These are phyloP conservation scores for Leucopsar rothschildi DNA, from an alignment of 2,113 vertebrate species.

Conservation along the genomic window DNA sequence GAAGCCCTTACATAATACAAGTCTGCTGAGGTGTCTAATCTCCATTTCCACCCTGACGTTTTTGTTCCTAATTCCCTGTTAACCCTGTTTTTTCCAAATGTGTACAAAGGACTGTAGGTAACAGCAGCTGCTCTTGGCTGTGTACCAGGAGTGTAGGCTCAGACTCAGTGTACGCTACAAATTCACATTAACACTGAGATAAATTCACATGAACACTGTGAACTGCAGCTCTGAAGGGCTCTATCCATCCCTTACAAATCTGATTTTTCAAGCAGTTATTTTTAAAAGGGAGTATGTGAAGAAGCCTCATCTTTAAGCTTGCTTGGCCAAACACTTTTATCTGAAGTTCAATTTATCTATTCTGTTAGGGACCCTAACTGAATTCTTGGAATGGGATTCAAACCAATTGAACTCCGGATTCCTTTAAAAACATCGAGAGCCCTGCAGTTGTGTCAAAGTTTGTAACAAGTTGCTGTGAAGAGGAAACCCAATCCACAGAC, in stretches of 20 bases:
- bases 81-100: background rate
- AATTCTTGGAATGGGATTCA: background rate
- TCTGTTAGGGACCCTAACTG: background rate
- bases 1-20: background rate
- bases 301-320: background rate
- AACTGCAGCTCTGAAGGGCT: background rate
- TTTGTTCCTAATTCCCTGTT: background rate
- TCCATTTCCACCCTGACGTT: background rate
- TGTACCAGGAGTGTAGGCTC: background rate
- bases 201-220: background rate
- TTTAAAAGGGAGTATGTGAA: background rate
- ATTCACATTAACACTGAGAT: background rate
- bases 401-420: background rate
- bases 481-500: constrained; percentile 6
- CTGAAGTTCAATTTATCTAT: background rate
- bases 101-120: background rate
- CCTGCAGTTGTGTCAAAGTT: background rate
- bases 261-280: background rate
- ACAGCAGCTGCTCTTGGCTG: background rate
- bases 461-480: background rate
- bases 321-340: background rate
- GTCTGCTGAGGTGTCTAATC: background rate
- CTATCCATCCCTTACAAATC: background rate
- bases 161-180: background rate
- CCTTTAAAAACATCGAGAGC: background rate